Evolutionary conservation across 1,140 invertebrate genomes (phyloP).

Genomic region (Aleiodes sp.): DNA sequence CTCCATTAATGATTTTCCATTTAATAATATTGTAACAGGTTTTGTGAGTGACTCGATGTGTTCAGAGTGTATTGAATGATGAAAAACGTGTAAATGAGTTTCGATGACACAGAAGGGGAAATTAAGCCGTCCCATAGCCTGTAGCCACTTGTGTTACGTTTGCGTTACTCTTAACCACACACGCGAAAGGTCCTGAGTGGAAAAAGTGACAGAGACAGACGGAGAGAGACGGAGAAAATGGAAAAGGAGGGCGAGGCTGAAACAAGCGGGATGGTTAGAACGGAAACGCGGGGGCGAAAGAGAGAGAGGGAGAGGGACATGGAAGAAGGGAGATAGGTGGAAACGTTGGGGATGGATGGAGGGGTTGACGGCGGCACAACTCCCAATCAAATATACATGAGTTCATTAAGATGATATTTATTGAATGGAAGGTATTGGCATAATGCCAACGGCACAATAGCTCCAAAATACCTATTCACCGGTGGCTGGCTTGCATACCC

Average conservation of each 20-base stretch:
- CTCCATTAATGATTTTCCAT: conserved; percentile 5
- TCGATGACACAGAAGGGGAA: conserved; percentile 37
- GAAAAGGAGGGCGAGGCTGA: background rate
- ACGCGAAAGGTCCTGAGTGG: conserved; percentile 12
- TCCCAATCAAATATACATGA: conserved; percentile 57
- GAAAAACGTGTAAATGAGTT: conserved; percentile 22
- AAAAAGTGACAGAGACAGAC: background rate
- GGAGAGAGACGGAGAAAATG: background rate
- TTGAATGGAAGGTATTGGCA: conserved; percentile 54
- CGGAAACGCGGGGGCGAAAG: conserved; percentile 7
- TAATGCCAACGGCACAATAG: conserved; percentile 51
- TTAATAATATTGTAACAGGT: background rate
- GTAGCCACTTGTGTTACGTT: conserved; percentile 26
- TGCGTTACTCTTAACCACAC: conserved; percentile 25
- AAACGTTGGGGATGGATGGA: conserved; percentile 17
- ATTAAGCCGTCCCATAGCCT: conserved; percentile 29
- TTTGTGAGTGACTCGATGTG: background rate
- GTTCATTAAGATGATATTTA: conserved; percentile 58
- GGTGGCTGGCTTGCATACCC: conserved; percentile 24
- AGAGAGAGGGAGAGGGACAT: background rate
- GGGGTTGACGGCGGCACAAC: conserved; percentile 36
- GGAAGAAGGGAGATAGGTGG: conserved; percentile 28
- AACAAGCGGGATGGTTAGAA: background rate
- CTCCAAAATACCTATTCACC: conserved; percentile 50
- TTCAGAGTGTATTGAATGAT: conserved; percentile 6